phyloP scores from a whole-genome alignment of 1,140 invertebrate genomes.

The Pomacea maculata region DNA sequence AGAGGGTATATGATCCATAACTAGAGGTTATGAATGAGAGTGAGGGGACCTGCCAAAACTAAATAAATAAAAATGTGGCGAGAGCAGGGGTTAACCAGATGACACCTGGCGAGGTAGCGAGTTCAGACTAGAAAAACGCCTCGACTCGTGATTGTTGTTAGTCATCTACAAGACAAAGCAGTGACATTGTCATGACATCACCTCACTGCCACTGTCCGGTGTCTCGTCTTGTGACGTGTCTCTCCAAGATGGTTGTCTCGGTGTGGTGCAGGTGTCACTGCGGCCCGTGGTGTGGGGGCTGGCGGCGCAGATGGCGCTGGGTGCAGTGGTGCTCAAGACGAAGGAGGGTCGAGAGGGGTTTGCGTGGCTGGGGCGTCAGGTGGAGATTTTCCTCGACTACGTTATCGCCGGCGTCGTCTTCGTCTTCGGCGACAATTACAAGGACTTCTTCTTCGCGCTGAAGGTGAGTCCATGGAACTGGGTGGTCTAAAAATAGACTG shows the following conservation, averaged over 20 bases:
- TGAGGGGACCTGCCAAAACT: no score
- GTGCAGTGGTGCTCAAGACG: slow-evolving; percentile 86
- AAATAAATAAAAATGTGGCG: no score
- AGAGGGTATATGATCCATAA: neutral
- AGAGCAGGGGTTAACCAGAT: no score
- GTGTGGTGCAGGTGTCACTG: slow-evolving; percentile 48
- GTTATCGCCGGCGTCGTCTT: slow-evolving; percentile 81
- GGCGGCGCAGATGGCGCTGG: slow-evolving; percentile 84
- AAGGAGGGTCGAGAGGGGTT: slow-evolving; percentile 79
- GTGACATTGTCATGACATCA: no score
- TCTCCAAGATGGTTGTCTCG: neutral
- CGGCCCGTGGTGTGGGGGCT: slow-evolving; percentile 72
- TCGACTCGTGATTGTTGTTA: no score
- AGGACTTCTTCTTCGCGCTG: slow-evolving; percentile 56
- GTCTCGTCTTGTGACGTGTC: no score
- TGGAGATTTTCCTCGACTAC: slow-evolving; percentile 80
- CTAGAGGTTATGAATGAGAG: no score
- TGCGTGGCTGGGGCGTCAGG: slow-evolving; percentile 77
- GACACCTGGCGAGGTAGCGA: no score
- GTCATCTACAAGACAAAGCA: no score
- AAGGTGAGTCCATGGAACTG: slow-evolving; percentile 31
- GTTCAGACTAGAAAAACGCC: no score
- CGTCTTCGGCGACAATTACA: slow-evolving; percentile 78
- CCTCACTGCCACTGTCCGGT: no score
- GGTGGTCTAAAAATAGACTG: no score